Evolutionary conservation across 1,140 invertebrate genomes (phyloP), one percentile per base, ranked within the genome.

Genomic region (Reticulitermes speratus): DNA sequence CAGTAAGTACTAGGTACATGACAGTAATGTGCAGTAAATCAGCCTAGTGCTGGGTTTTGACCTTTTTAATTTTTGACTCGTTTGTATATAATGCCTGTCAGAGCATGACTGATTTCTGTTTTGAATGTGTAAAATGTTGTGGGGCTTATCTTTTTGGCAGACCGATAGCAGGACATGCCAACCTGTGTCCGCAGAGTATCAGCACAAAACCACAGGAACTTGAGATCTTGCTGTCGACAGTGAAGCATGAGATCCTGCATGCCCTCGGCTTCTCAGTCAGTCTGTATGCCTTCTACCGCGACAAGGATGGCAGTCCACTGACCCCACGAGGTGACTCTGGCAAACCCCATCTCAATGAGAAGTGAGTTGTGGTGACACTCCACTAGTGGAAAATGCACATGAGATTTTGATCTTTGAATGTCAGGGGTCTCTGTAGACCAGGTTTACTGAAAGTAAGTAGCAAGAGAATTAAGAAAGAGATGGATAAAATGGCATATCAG

Each of bases 181-280:
- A 99, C 93, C 94, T 99, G 85, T 99, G 99, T 90, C 98, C 98
- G 0, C 94, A 96, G n/a, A 97, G 97, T 88, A 96, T 99, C 82
- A 98, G 96, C 88, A 98, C 97, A 25, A 97, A 98, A 89, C 94
- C 95, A 52, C 96, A 99, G 89, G 98, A 99, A 89, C 91, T 98
- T 86, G 96, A 98, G 88, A 98, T 98, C 25, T 93, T 99, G 3
- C 92, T 99, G 87, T 98, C 98, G 44, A 99, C 98, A 0, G 97
- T 99, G 0, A 99, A 99, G 91, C 99, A 99, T 91, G 99, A 99
- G 91, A 99, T 99, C 90, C 92, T 99, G 1, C 99, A 99, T 92
- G 98, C 98, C 0, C 92, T 99, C 55, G 98, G 98, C 2, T 99
- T 99, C 92, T 98, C 98, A 16, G 96, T 98, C 0, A 98, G 97